Evolutionary conservation across 2,888 invertebrate genomes (phyloP).

Genomic region (Heliothis peltigera): DNA sequence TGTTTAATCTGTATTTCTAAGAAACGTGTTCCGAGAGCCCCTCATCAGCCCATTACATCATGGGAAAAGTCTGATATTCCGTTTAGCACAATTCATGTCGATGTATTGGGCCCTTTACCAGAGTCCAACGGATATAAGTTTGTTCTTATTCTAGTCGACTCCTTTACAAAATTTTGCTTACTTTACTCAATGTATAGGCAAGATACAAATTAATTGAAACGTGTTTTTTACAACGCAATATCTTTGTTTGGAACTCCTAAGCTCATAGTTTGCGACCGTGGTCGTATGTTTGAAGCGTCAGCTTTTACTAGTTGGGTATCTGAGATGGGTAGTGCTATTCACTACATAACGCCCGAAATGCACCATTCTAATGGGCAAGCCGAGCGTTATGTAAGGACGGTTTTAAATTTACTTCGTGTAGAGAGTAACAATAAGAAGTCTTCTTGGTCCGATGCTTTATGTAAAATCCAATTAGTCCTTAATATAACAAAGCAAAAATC

Average conservation of each 20-base stretch:
- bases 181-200: slow-evolving; percentile 40
- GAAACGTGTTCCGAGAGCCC: too few relatives aligned
- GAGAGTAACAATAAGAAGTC: slow-evolving; percentile 5
- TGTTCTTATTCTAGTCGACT: slow-evolving; percentile 44
- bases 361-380: slow-evolving; percentile 34
- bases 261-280: slow-evolving; percentile 22
- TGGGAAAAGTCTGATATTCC: background rate
- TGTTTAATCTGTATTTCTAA: too few relatives aligned
- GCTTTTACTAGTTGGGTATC: background rate
- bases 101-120: slow-evolving; percentile 42
- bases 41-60: background rate
- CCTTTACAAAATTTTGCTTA: slow-evolving; percentile 48
- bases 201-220: slow-evolving; percentile 37
- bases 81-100: background rate
- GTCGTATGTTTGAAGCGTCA: slow-evolving; percentile 35
- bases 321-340: slow-evolving; percentile 5
- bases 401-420: slow-evolving; percentile 16
- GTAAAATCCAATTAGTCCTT: slow-evolving; percentile 16
- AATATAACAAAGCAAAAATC: slow-evolving; percentile 14
- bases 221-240: slow-evolving; percentile 23
- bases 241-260: slow-evolving; percentile 43
- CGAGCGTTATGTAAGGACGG: slow-evolving; percentile 20
- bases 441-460: slow-evolving; percentile 9
- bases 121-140: slow-evolving; percentile 35
- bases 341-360: slow-evolving; percentile 37